These are phyloP conservation scores for Leptinotarsa undecemlineata DNA, from an alignment of 1,140 invertebrate species.

Conservation along the genomic window DNA sequence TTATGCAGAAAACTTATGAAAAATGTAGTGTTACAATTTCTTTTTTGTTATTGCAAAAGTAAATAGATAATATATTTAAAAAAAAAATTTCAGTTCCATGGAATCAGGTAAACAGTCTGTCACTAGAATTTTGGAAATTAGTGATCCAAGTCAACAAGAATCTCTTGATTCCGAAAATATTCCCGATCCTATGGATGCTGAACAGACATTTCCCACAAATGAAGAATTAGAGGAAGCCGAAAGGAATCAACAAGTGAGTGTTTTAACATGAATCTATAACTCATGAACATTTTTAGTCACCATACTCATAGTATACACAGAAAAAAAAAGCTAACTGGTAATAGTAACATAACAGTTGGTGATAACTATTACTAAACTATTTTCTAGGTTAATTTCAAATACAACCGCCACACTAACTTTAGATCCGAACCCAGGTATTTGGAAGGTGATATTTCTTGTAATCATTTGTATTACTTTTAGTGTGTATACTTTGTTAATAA, in stretches of 20 bases:
- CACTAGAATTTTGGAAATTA: conserved; percentile 63
- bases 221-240: conserved; percentile 82
- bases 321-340: no score
- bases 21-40: no score
- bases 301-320: no score
- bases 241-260: conserved; percentile 55
- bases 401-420: no score
- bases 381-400: no score
- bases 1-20: no score
- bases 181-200: conserved; percentile 89
- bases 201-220: conserved; percentile 95
- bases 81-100: conserved; percentile 27
- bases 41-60: no score
- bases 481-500: not conserved
- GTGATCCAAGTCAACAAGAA: conserved; percentile 74
- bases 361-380: no score
- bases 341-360: no score
- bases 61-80: no score
- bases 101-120: conserved; percentile 33
- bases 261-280: not conserved
- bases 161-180: conserved; percentile 78
- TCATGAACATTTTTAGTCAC: no score
- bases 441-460: not conserved
- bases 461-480: conserved; percentile 10
- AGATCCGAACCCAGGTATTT: no score